Base-by-base conservation (phyloP, 2,888 invertebrate species). In the Prosopocoilus inquinatus region DNA sequence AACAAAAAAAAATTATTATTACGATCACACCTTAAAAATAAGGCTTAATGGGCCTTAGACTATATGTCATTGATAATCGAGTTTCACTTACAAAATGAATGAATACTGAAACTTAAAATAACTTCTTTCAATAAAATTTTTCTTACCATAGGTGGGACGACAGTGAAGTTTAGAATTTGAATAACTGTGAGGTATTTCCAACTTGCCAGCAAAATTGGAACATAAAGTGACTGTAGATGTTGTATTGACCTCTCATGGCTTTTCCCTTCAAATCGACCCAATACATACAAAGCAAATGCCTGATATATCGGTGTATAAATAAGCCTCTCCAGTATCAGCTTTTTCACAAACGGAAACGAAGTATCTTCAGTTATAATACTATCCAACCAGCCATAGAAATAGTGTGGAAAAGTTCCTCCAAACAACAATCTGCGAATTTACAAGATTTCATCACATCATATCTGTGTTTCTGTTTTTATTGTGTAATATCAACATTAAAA, bases 331-430 rank as follows among this genome's bases (percentile, higher is more conserved):
- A 89, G 79, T 16, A 90, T 58, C 57, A 92, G 78, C 67, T 86
- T 84, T 67, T 84, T 84, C 7, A 83, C 79, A 15, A 82, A 70
- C 9, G 67, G 69, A 61, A 75, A 70, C 7, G 74, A 69, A 1
- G 75, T 75, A 54, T 84, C 82, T 59, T 83, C 81, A 0, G 85
- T 81, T 54, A 89, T 82, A 33, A 84, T 63, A 48, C 78, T 77
- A 61, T 89, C 88, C 44, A 88, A 69, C 34, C 82, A 77, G 60
- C 80, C 79, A 69, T 89, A 90, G 73, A 91, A 91, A 69, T 84
- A 89, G 74, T 91, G 91, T 0, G 91, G 91, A 2, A 91, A 78
- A 1, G 88, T 82, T 28, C 91, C 91, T 51, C 90, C 91, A 74
- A 91, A 90, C n/a, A 90, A 68, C 43, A 91, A 78, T 46, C 90